Evolutionary conservation across 2,888 invertebrate species (phyloP).

Genomic region (Xestia rhomboidea): DNA sequence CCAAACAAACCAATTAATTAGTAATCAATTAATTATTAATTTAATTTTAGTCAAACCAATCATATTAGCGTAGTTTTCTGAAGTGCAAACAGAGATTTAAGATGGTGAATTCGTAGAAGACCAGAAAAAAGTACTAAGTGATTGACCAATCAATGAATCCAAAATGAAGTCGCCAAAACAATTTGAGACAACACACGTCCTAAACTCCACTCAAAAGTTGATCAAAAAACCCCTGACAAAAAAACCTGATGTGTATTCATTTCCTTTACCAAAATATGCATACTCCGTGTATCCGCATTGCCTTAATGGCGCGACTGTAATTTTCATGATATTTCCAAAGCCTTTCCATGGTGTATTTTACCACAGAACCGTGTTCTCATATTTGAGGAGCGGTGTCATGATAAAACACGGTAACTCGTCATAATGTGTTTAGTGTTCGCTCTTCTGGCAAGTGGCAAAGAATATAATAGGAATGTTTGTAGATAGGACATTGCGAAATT

Average conservation of each 20-base stretch:
- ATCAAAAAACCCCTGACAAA: slow-evolving; percentile 35
- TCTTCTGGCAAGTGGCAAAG: slow-evolving; percentile 73
- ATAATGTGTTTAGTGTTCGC: slow-evolving; percentile 84
- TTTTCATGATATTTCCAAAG: slow-evolving; percentile 75
- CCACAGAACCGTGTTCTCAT: slow-evolving; percentile 73
- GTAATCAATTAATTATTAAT: too few relatives aligned
- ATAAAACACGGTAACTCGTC: slow-evolving; percentile 80
- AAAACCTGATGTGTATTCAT: slow-evolving; percentile 54
- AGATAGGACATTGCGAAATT: slow-evolving; percentile 26
- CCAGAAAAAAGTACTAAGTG: neutral
- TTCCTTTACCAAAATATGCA: slow-evolving; percentile 70
- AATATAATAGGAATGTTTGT: slow-evolving; percentile 63
- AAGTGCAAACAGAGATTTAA: neutral
- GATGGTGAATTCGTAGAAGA: neutral
- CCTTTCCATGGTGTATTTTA: slow-evolving; percentile 74
- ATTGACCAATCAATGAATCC: neutral
- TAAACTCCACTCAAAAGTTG: slow-evolving; percentile 34
- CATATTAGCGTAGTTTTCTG: neutral
- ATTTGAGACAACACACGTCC: neutral
- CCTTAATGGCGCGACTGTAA: slow-evolving; percentile 73
- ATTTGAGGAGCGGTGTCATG: slow-evolving; percentile 74
- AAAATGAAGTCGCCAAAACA: neutral
- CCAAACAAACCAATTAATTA: too few relatives aligned
- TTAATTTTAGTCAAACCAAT: neutral
- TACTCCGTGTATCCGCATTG: slow-evolving; percentile 68